A percentile compares a stretch with the other conserved stretches of the same genome.
Conservation (phyloP, 2,797 vertebrate genomes). For the Nyctalus aviator region DNA sequence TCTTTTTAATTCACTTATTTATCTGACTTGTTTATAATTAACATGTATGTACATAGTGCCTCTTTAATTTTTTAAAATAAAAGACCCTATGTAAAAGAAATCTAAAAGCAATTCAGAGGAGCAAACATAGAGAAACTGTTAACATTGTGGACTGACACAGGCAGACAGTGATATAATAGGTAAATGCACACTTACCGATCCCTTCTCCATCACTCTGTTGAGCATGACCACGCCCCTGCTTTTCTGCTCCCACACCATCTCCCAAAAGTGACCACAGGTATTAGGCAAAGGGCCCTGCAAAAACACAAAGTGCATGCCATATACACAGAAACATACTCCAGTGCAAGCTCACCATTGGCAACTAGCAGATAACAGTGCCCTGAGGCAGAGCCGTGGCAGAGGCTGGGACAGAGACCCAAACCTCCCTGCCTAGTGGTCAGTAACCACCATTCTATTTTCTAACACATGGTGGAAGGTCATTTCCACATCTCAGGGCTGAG, state of each 20-base stretch:
- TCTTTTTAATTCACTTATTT: neutral
- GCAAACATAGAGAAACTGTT: neutral
- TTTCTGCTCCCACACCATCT: conserved; percentile 99
- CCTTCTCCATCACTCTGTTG: conserved; percentile 98
- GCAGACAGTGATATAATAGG: rapidly evolving
- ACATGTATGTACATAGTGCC: neutral
- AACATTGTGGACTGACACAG: rapidly evolving
- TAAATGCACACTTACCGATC: conserved; percentile 91
- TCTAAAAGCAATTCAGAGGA: neutral
- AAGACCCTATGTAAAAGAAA: neutral
- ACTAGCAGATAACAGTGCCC: neutral
- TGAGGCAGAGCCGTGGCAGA: neutral
- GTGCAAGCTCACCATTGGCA: rapidly evolving
- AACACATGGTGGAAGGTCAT: neutral
- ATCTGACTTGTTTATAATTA: neutral
- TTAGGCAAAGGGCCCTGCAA: conserved; percentile 97
- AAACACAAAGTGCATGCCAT: conserved; percentile 50
- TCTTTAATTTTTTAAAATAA: neutral
- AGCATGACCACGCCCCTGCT: conserved; percentile 97
- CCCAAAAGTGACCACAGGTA: conserved; percentile 99
- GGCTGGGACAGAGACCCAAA: neutral
- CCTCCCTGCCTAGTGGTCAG: neutral
- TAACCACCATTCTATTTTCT: neutral
- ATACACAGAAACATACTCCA: neutral
- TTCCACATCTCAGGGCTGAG: neutral